Conservation (phyloP, 2,888 invertebrate species). For the Tanypteryx hageni region DNA sequence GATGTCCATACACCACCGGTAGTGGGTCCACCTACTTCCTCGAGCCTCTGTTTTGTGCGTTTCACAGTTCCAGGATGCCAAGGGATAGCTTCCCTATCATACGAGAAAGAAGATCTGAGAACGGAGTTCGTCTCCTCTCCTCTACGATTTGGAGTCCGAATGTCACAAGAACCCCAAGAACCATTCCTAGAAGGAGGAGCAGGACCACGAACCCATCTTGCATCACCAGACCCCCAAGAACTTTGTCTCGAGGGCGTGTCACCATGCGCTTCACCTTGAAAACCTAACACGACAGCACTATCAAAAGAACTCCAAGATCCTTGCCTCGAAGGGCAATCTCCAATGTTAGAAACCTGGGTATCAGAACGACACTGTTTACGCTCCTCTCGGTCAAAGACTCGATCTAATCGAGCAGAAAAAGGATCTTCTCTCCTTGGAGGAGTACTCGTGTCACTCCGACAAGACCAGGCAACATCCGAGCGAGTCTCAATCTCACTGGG, state of each 20-base stretch:
- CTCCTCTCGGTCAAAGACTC: constrained; percentile 84
- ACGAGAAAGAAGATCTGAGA: constrained; percentile 75
- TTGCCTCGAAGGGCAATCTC: constrained; percentile 81
- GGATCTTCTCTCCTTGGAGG: constrained; percentile 79
- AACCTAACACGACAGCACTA: constrained; percentile 84
- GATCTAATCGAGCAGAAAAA: constrained; percentile 84
- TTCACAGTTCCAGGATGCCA: constrained; percentile 84
- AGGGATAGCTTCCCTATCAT: constrained; percentile 80
- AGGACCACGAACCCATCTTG: constrained; percentile 70
- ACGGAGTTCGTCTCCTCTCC: constrained; percentile 73
- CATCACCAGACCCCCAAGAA: constrained; percentile 89
- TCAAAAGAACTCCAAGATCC: constrained; percentile 89
- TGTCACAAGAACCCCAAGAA: constrained; percentile 85
- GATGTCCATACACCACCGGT: constrained; percentile 69
- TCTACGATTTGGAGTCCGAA: constrained; percentile 74
- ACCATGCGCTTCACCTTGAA: constrained; percentile 77
- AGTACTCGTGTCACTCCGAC: constrained; percentile 77
- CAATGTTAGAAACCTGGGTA: constrained; percentile 69
- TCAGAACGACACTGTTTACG: constrained; percentile 72
- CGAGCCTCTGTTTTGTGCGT: constrained; percentile 83
- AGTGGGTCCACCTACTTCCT: constrained; percentile 77
- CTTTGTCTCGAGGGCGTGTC: constrained; percentile 83
- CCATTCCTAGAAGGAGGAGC: constrained; percentile 82
- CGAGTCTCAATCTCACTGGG: constrained; percentile 41
- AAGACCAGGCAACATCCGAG: constrained; percentile 71